Percentiles rank a stretch among this genome's conserved stretches.
phyloP scores from a whole-genome alignment of 2,113 vertebrate species.

The Apistogramma diplotaenia region DNA sequence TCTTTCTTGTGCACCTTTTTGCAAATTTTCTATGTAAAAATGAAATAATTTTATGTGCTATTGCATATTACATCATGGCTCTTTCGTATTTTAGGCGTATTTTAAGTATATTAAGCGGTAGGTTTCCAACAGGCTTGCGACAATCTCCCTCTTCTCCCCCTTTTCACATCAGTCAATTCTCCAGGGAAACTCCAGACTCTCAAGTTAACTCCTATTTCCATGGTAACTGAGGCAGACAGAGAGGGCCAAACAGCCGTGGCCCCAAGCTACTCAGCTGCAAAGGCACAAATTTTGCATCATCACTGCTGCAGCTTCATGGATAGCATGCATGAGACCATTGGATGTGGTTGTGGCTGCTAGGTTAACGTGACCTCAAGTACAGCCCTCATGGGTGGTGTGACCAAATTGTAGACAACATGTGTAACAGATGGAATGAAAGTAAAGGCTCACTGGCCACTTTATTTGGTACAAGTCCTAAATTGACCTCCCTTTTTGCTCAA shows the following conservation, averaged over 20 bases:
- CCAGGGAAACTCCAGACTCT: slow-evolving; percentile 44
- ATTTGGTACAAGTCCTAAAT: accelerated
- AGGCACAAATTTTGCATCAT: slow-evolving; percentile 51
- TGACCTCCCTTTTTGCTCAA: neutral
- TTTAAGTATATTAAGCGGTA: neutral
- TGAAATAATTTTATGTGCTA: neutral
- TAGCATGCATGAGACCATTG: neutral
- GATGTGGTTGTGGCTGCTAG: neutral
- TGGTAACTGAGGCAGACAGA: slow-evolving; percentile 67
- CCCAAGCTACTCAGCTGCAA: slow-evolving; percentile 45
- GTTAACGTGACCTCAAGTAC: neutral
- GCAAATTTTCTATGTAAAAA: neutral
- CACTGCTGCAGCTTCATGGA: slow-evolving; percentile 19
- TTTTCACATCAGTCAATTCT: slow-evolving; percentile 42
- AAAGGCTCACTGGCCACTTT: neutral
- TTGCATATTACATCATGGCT: neutral
- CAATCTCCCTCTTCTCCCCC: slow-evolving; percentile 13
- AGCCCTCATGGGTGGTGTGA: neutral
- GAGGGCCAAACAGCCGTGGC: slow-evolving; percentile 46
- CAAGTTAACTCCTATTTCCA: slow-evolving; percentile 70
- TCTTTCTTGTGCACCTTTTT: neutral
- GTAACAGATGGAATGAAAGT: neutral
- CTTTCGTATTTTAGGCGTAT: neutral
- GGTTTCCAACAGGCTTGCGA: neutral
- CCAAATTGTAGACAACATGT: neutral